Percentiles rank a stretch among this genome's conserved stretches.
phyloP scores from a whole-genome alignment of 2,113 vertebrate genomes.

The Seriola dumerili region DNA sequence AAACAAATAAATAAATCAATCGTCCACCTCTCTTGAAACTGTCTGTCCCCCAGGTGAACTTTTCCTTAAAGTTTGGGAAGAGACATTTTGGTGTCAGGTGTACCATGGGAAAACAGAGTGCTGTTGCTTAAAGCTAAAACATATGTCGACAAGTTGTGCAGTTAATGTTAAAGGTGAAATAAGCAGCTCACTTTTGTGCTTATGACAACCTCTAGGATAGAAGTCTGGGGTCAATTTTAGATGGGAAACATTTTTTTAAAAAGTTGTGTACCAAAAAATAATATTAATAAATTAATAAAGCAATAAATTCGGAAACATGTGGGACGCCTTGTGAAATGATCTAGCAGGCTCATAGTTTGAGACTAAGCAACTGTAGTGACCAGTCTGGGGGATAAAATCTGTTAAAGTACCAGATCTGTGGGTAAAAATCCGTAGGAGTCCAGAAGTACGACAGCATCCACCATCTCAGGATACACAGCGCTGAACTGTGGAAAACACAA shows the following conservation, averaged over 20 bases:
- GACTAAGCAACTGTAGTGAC: not conserved
- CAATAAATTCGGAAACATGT: not conserved
- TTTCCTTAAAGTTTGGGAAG: not conserved
- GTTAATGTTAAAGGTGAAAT: too few species aligned
- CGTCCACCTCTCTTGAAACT: not conserved
- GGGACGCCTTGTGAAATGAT: not conserved
- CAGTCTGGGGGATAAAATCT: not conserved
- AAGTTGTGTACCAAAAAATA: too few species aligned
- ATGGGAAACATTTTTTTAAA: too few species aligned
- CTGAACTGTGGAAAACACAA: slow-evolving; percentile 84
- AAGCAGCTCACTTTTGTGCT: too few species aligned
- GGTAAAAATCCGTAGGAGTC: slow-evolving; percentile 86
- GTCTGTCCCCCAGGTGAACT: not conserved
- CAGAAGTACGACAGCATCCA: slow-evolving; percentile 89
- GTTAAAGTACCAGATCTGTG: slow-evolving; percentile 69
- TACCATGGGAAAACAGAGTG: not conserved
- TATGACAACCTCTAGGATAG: too few species aligned
- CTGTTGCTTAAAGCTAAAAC: not conserved
- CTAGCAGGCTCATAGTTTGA: not conserved
- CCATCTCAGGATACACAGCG: slow-evolving; percentile 92
- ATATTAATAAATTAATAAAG: too few species aligned
- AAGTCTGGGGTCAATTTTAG: too few species aligned
- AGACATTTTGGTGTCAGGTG: not conserved
- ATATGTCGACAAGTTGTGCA: not conserved
- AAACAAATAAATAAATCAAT: not conserved